Evolutionary conservation across 37 sponge, comb jelly and placozoan species (phyloP).

Genomic region (Chondrilla cf. caribensis): DNA sequence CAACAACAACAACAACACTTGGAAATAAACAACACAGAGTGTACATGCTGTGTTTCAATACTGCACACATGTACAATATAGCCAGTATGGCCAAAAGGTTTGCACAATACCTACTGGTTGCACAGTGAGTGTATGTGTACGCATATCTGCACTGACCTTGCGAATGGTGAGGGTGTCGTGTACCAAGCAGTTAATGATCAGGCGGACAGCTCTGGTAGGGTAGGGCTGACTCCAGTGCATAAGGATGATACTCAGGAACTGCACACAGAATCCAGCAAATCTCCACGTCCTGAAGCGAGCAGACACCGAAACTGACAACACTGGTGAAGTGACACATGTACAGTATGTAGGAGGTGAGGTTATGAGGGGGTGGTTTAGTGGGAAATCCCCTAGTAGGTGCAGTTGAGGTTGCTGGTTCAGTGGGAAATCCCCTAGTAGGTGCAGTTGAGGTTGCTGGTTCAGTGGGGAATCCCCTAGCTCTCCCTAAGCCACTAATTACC

Average conservation of each 20-base stretch:
- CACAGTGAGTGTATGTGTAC: constrained; percentile 5
- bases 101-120: no score
- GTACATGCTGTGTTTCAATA: neutral
- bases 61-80: neutral
- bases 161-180: constrained; percentile 65
- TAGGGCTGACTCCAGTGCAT: constrained; percentile 56
- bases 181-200: constrained; percentile 38
- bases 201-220: constrained; percentile 41
- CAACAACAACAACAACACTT: neutral
- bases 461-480: no score
- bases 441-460: no score
- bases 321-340: neutral
- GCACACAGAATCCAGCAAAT: constrained; percentile 37
- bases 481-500: no score
- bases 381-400: no score
- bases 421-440: no score
- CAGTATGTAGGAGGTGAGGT: no score
- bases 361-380: no score
- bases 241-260: constrained; percentile 45
- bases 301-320: no score
- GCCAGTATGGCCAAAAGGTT: no score
- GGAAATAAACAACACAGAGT: neutral
- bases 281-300: constrained; percentile 59
- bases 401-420: no score
- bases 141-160: constrained; percentile 45